Conservation (phyloP, 1,140 invertebrate species). For the Trinorchestia longiramus region DNA sequence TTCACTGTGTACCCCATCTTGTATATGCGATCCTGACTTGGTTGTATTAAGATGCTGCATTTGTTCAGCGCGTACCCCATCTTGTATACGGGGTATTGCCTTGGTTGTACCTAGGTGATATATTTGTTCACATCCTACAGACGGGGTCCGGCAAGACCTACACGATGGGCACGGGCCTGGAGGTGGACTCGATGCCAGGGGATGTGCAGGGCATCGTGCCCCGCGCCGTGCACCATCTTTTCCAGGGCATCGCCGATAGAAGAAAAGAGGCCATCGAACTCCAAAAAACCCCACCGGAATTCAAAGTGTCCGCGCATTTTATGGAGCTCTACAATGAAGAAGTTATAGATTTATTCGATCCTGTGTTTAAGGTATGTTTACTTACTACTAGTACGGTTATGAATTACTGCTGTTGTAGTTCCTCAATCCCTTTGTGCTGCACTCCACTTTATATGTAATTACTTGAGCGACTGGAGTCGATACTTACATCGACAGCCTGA, state of each 20-base stretch:
- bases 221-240: conserved; percentile 90
- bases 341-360: conserved; percentile 91
- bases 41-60: no score
- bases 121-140: conserved; percentile 70
- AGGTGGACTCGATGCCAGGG: conserved; percentile 74
- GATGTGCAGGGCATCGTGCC: conserved; percentile 91
- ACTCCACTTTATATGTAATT: no score
- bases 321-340: conserved; percentile 97
- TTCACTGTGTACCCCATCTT: no score
- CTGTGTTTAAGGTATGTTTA: conserved; percentile 72
- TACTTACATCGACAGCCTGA: no score
- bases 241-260: conserved; percentile 82
- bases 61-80: no score
- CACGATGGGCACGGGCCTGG: conserved; percentile 98
- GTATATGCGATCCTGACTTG: no score
- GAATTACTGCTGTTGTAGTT: not conserved
- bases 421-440: no score
- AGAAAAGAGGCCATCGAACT: conserved; percentile 75
- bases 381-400: not conserved
- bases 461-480: no score
- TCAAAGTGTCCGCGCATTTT: conserved; percentile 85
- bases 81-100: no score
- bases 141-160: conserved; percentile 98
- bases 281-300: conserved; percentile 79
- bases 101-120: no score